phyloP scores from a whole-genome alignment of 2,888 invertebrate genomes.

The Eupithecia subfuscata region DNA sequence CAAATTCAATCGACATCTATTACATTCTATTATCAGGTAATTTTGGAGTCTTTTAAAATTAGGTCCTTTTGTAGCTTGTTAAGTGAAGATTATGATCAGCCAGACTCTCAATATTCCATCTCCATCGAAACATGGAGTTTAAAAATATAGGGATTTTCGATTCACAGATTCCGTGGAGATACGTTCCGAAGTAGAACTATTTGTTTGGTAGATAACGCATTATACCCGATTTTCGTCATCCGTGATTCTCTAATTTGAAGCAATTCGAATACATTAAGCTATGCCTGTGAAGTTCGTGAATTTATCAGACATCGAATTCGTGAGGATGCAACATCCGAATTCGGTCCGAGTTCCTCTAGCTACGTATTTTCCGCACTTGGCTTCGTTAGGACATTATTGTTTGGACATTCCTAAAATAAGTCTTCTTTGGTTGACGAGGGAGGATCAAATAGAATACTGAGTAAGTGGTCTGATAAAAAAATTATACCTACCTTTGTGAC shows the following conservation, averaged over 20 bases:
- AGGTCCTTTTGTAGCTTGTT: slow-evolving; percentile 13
- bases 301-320: too few species aligned
- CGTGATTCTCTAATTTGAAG: too few species aligned
- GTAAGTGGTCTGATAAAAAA: neutral
- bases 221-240: too few species aligned
- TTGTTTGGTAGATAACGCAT: too few species aligned
- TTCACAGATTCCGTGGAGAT: neutral
- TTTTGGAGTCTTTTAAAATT: slow-evolving; percentile 35
- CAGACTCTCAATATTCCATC: neutral
- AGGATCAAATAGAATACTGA: neutral
- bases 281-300: too few species aligned
- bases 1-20: slow-evolving; percentile 72
- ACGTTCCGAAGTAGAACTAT: too few species aligned
- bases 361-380: neutral
- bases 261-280: too few species aligned
- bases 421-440: neutral
- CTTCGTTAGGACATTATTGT: neutral
- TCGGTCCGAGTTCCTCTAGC: too few species aligned
- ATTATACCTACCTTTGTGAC: neutral
- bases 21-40: slow-evolving; percentile 45
- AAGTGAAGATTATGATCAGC: neutral
- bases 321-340: too few species aligned
- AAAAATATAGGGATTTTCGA: neutral
- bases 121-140: neutral
- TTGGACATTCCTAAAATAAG: neutral